Evolutionary conservation across 1,140 invertebrate species (phyloP).

Genomic region (Pemphigus obesinymphae): DNA sequence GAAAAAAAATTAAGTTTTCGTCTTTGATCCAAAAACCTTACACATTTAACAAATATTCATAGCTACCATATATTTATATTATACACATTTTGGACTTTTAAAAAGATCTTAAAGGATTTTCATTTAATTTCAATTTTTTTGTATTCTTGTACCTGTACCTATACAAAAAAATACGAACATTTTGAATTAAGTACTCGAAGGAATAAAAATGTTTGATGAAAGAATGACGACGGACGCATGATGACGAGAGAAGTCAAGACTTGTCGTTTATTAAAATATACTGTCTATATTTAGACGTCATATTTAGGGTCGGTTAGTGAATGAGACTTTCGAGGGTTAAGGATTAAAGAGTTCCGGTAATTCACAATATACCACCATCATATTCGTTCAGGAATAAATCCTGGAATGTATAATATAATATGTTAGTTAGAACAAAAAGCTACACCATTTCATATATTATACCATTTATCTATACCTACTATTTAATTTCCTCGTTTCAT

Average conservation of each 20-base stretch:
- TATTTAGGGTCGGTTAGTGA: slow-evolving; percentile 1
- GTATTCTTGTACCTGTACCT: no score
- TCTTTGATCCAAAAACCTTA: neutral
- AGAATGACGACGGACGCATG: neutral
- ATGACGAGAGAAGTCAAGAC: neutral
- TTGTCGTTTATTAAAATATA: slow-evolving; percentile 15
- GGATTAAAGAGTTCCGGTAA: slow-evolving; percentile 17
- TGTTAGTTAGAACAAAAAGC: neutral
- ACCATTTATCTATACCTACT: no score
- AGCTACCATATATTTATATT: no score
- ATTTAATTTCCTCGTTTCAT: no score
- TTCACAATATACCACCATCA: neutral
- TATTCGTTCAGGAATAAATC: neutral
- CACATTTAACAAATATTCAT: no score
- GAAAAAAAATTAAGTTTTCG: neutral
- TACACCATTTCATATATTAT: no score
- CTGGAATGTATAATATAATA: neutral
- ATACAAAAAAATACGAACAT: neutral
- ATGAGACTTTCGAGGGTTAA: neutral
- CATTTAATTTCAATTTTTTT: no score
- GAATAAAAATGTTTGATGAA: neutral
- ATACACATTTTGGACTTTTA: no score
- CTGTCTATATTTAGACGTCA: slow-evolving; percentile 12
- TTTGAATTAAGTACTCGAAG: neutral
- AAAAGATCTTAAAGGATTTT: no score